Percentiles rank a stretch among this genome's conserved stretches.
phyloP scores from a whole-genome alignment of 2,113 vertebrate species.

The Thomomys bottae region DNA sequence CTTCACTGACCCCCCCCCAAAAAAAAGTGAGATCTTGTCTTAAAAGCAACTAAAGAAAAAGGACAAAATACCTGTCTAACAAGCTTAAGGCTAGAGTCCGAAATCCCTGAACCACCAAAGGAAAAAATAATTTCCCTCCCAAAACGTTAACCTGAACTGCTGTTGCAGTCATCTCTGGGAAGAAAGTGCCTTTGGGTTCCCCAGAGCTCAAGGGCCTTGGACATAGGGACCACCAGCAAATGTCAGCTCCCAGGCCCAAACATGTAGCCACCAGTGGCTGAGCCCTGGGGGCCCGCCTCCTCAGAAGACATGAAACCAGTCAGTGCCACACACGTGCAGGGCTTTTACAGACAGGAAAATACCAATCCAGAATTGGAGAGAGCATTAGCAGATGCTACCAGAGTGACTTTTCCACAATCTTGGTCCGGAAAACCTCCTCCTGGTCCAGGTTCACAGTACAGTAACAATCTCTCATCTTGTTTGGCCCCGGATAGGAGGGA shows the following conservation, averaged over 20 bases:
- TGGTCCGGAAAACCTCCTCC: constrained; percentile 99
- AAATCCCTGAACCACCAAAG: too few species aligned
- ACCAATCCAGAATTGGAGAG: background rate
- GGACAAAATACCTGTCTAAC: background rate
- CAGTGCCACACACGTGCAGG: rapidly evolving
- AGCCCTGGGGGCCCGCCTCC: rapidly evolving
- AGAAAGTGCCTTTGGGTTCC: too few species aligned
- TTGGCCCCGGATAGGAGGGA: constrained; percentile 96
- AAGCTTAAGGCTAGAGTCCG: background rate
- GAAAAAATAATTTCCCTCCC: background rate
- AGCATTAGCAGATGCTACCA: constrained; percentile 82
- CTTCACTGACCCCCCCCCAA: too few species aligned
- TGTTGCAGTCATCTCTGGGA: background rate
- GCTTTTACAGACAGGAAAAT: background rate
- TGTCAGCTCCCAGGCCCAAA: background rate
- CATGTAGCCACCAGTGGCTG: too few species aligned
- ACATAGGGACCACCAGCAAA: background rate
- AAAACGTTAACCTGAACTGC: background rate
- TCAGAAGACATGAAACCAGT: rapidly evolving
- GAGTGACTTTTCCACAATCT: constrained; percentile 97
- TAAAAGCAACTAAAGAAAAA: background rate
- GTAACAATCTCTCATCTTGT: constrained; percentile 98
- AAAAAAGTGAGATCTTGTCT: too few species aligned
- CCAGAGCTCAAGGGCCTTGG: background rate
- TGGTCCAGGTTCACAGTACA: constrained; percentile 99